Conservation (phyloP, 1,140 invertebrate genomes). For the Drosophila pachea region DNA sequence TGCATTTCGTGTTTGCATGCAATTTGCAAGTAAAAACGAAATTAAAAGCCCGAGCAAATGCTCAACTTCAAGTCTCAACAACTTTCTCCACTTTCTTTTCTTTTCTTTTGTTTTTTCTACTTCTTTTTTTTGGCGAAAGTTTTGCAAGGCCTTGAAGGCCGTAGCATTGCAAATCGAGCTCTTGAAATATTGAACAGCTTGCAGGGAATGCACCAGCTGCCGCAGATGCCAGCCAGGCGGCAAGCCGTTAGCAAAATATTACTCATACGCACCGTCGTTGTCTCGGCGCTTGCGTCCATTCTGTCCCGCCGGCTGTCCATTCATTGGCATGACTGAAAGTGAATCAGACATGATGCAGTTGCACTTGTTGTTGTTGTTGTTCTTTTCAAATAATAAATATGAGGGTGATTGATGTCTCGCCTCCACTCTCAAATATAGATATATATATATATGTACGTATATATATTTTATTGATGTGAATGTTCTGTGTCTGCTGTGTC, state of each 20-base stretch:
- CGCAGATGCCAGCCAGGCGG: not conserved
- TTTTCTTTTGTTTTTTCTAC: not conserved
- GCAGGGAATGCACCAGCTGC: conserved; percentile 26
- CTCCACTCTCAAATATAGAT: not conserved
- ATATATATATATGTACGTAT: conserved; percentile 16
- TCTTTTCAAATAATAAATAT: not conserved
- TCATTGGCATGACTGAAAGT: conserved; percentile 77
- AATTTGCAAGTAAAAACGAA: conserved; percentile 62
- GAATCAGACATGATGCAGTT: conserved; percentile 30
- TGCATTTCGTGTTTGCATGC: conserved; percentile 65
- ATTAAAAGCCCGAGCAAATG: conserved; percentile 52
- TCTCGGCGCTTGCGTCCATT: conserved; percentile 67
- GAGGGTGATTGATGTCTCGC: too few relatives aligned
- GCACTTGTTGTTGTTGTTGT: too few relatives aligned
- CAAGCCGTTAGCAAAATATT: conserved; percentile 13
- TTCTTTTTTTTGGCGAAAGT: conserved; percentile 15
- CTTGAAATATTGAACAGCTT: conserved; percentile 31
- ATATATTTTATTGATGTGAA: conserved; percentile 5
- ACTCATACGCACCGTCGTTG: conserved; percentile 69
- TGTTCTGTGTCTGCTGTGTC: conserved; percentile 8
- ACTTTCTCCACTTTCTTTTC: conserved; percentile 16
- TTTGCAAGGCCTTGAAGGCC: conserved; percentile 29
- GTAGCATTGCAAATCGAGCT: conserved; percentile 11
- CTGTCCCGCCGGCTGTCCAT: conserved; percentile 65
- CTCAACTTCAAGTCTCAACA: conserved; percentile 62